phyloP scores from a whole-genome alignment of 2,888 invertebrate species.

The Sabellastarte sp. region DNA sequence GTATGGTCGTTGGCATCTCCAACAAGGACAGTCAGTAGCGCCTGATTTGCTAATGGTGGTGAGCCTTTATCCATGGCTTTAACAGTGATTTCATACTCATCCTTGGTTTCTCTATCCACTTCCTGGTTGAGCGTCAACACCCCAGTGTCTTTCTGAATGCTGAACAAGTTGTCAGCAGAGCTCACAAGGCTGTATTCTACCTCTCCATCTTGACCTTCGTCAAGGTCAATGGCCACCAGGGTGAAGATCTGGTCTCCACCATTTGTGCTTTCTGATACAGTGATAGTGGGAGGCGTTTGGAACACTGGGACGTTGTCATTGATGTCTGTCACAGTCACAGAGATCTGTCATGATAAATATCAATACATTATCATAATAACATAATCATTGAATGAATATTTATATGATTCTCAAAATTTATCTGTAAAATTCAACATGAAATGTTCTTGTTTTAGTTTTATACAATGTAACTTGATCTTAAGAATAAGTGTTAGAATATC shows the following conservation, averaged over 20 bases:
- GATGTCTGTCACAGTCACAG: slow-evolving; percentile 19
- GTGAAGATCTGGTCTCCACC: slow-evolving; percentile 83
- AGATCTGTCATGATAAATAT: slow-evolving; percentile 25
- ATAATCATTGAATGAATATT: no score
- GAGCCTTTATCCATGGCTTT: slow-evolving; percentile 44
- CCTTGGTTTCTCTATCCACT: slow-evolving; percentile 69
- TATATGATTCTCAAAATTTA: no score
- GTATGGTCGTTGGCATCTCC: slow-evolving; percentile 46
- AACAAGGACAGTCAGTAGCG: slow-evolving; percentile 36
- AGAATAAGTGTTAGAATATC: no score
- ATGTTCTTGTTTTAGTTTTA: no score
- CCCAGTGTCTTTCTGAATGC: slow-evolving; percentile 83
- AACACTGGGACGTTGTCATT: slow-evolving; percentile 85
- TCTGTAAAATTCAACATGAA: no score
- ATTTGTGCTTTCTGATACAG: slow-evolving; percentile 66
- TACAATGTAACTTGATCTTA: no score
- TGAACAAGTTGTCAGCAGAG: slow-evolving; percentile 67
- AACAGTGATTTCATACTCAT: slow-evolving; percentile 42
- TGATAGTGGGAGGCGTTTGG: slow-evolving; percentile 74
- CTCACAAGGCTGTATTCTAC: slow-evolving; percentile 68
- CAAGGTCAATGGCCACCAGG: slow-evolving; percentile 79
- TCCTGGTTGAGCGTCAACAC: slow-evolving; percentile 79
- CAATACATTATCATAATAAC: no score
- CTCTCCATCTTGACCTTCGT: slow-evolving; percentile 77
- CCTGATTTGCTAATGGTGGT: slow-evolving; percentile 29